Conservation (phyloP, 1,140 invertebrate genomes). For the Zophobas morio region DNA sequence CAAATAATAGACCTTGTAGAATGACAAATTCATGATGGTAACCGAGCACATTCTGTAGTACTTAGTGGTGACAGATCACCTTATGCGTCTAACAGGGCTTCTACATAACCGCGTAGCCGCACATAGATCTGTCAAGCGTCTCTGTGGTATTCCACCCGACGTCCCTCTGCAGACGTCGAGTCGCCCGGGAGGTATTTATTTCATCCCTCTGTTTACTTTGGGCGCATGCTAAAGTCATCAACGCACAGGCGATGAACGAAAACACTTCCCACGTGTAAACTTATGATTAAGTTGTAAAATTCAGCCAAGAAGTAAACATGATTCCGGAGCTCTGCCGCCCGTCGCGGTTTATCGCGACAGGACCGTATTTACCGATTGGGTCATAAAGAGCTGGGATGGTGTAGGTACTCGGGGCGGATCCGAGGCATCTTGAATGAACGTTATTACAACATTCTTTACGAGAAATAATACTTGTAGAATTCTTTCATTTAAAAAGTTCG, state of each 20-base stretch:
- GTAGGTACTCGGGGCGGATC: no score
- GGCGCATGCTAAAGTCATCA: constrained; percentile 54
- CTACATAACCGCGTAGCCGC: constrained; percentile 56
- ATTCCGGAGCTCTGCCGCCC: neutral
- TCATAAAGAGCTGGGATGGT: no score
- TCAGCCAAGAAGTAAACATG: constrained; percentile 41
- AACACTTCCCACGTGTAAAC: constrained; percentile 49
- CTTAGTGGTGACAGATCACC: constrained; percentile 60
- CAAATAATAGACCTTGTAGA: constrained; percentile 44
- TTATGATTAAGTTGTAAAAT: constrained; percentile 52
- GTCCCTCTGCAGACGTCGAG: constrained; percentile 33
- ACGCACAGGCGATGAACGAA: constrained; percentile 44
- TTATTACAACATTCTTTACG: no score
- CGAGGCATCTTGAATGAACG: no score
- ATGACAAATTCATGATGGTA: constrained; percentile 60
- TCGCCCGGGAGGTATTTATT: constrained; percentile 51
- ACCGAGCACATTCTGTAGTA: constrained; percentile 55
- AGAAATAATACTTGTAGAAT: no score
- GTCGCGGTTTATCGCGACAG: neutral
- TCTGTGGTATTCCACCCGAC: constrained; percentile 43
- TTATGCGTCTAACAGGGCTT: constrained; percentile 53
- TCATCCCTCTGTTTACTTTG: constrained; percentile 55
- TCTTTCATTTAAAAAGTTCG: no score
- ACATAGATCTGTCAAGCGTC: constrained; percentile 58
- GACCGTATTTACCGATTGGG: no score